phyloP scores from a whole-genome alignment of 2,888 invertebrate species.

The Campoletis raptor region DNA sequence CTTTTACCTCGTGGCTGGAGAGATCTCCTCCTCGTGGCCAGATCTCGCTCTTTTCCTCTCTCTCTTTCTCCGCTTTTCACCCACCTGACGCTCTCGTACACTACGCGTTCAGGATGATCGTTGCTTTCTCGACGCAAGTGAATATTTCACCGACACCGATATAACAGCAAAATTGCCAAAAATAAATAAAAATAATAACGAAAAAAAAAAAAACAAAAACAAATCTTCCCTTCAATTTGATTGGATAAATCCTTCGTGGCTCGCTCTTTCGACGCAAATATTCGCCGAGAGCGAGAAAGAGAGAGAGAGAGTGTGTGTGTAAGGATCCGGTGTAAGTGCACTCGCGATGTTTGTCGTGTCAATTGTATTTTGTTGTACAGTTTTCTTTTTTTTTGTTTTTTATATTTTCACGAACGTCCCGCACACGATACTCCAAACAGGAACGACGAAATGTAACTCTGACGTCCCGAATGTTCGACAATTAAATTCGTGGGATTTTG shows the following conservation, averaged over 20 bases:
- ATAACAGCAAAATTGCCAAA: background rate
- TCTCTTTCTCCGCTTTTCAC: constrained; percentile 55
- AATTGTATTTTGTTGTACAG: background rate
- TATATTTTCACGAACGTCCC: background rate
- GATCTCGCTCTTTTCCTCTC: constrained; percentile 51
- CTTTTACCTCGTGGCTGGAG: constrained; percentile 44
- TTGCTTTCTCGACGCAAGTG: constrained; percentile 10
- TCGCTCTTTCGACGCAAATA: background rate
- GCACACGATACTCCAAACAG: background rate
- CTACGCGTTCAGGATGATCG: background rate
- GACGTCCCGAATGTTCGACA: background rate
- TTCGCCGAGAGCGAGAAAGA: background rate
- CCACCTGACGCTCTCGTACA: constrained; percentile 46
- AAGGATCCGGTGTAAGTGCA: constrained; percentile 5
- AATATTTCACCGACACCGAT: constrained; percentile 9
- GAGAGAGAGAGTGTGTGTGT: background rate
- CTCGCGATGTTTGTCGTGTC: constrained; percentile 9
- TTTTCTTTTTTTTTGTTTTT: background rate
- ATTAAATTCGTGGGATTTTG: background rate
- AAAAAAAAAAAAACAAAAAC: constrained; percentile 4
- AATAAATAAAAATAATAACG: constrained; percentile 1
- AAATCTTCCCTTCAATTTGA: background rate
- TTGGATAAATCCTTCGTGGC: background rate
- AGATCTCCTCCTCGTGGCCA: constrained; percentile 60
- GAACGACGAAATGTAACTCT: background rate